Evolutionary conservation across 1,140 invertebrate species (phyloP), one percentile per base, ranked within the genome.

Genomic region (Euura saliciscinereae): DNA sequence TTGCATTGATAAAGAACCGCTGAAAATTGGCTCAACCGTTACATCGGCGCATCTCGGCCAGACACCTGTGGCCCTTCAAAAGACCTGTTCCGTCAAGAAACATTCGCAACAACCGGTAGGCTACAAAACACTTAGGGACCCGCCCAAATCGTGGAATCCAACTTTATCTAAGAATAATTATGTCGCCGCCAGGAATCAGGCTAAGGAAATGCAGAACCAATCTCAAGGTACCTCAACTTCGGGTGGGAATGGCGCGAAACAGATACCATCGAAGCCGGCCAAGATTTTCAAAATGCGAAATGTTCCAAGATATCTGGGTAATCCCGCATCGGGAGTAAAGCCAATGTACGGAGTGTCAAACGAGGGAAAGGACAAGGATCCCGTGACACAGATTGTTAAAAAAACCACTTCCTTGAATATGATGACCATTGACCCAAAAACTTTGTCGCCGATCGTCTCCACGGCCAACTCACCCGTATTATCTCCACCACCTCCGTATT

Each of bases 371-470:
- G 77, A 79, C 2, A 86, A 85, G 65, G 82, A 86, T 2, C 83
- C 85, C 44, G 71, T 79, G n/a, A 44, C 71, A 10, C 51, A 70
- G 65, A 76, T 73, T 44, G 10, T 46, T 5, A 45, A 43, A 3
- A 78, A 79, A 65, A 51, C 69, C 6, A 75, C 78, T 65, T 73
- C 78, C 11, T 74, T 86, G 10, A 86, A 77, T 11, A 87, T 91
- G 78, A 90, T 90, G 71, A 91, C 91, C 77, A 90, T 91, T 65
- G 90, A 91, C 78, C 90, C 90, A 2, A 90, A 91, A 79, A 91
- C 90, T 0, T 74, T 91, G 4, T 89, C 88, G 66, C 90, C 90
- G 0, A 90, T 91, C 6, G 78, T 81, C 2, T 80, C 82, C 0
- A 79, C 77, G 0, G 69, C 77, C 0, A 84, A 83, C 66, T 84